Conservation (phyloP, 2,113 vertebrate species). For the Antigone vipio region DNA sequence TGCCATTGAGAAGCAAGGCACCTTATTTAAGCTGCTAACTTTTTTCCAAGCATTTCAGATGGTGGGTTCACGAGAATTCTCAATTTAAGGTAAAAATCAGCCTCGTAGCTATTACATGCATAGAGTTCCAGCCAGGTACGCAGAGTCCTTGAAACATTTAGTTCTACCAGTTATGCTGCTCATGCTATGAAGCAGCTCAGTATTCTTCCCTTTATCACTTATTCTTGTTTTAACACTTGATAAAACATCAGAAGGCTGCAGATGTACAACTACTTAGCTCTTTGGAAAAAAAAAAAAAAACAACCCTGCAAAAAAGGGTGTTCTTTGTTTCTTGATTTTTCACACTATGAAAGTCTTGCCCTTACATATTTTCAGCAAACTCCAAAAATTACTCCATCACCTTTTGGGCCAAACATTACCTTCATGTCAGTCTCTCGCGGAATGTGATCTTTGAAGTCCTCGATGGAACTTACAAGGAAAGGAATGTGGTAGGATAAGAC, state of each 20-base stretch:
- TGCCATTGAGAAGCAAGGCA: not conserved
- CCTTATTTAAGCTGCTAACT: not conserved
- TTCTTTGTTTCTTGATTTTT: not conserved
- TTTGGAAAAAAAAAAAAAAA: not conserved
- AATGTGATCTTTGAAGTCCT: constrained; percentile 99
- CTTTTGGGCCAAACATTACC: constrained; percentile 71
- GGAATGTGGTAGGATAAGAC: constrained; percentile 98
- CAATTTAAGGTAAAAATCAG: not conserved
- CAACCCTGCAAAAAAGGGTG: not conserved
- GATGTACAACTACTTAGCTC: not conserved
- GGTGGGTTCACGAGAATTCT: not conserved
- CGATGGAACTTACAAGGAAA: constrained; percentile 97
- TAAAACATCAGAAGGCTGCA: not conserved
- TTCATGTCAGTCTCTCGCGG: constrained; percentile 99
- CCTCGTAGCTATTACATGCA: not conserved
- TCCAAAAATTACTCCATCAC: not conserved
- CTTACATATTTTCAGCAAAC: not conserved
- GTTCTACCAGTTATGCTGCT: not conserved
- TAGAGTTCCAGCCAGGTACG: not conserved
- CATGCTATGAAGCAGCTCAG: not conserved
- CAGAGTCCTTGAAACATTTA: not conserved
- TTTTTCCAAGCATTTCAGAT: not conserved
- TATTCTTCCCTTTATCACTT: not conserved
- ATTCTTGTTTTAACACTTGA: not conserved
- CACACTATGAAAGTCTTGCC: not conserved